These are phyloP conservation scores for Oreocharis arfaki DNA, from an alignment of 2,113 vertebrate species.

Conservation along the genomic window DNA sequence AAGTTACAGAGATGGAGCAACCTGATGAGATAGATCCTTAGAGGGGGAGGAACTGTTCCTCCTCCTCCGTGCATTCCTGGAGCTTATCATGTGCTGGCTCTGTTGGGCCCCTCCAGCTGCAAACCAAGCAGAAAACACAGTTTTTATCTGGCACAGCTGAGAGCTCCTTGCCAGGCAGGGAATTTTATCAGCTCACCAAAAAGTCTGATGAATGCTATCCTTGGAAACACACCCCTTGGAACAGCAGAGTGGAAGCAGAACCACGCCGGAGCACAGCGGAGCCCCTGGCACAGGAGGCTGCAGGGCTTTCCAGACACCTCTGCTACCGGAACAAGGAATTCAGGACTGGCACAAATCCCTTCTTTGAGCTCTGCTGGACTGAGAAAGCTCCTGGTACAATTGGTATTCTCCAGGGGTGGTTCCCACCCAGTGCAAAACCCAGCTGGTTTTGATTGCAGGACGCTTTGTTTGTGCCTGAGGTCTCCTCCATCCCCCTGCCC, in stretches of 20 bases:
- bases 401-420: not conserved
- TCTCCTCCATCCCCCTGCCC: not conserved
- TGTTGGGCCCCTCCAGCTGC: not conserved
- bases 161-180: not conserved
- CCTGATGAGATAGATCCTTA: not conserved
- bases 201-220: not conserved
- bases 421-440: constrained; percentile 1
- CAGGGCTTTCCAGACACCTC: not conserved
- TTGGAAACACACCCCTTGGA: too few species aligned
- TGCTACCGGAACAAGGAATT: not conserved
- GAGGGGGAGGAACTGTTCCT: not conserved
- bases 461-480: not conserved
- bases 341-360: not conserved
- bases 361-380: not conserved
- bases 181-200: not conserved
- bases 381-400: not conserved
- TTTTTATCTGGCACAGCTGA: not conserved
- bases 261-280: not conserved
- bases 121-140: not conserved
- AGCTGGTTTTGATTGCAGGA: not conserved
- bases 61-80: not conserved
- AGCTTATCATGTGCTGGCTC: not conserved
- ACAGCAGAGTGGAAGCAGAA: not conserved
- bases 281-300: not conserved
- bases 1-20: not conserved